These are phyloP conservation scores for Frankliniella intonsa DNA, from an alignment of 2,888 invertebrate species.

Conservation along the genomic window DNA sequence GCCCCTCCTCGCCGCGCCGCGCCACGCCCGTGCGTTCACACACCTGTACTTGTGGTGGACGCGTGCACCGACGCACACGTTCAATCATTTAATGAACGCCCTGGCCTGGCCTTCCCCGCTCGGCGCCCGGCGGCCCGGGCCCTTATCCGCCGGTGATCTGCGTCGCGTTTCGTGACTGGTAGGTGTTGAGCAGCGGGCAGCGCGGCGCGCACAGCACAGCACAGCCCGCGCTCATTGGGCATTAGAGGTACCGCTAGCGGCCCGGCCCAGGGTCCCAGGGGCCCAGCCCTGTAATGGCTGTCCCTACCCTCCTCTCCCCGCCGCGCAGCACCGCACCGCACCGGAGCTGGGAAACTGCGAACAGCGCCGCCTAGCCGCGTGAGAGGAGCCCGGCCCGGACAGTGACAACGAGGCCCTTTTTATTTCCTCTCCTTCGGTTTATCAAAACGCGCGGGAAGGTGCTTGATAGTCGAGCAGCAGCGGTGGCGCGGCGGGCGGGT, in stretches of 20 bases:
- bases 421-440: too few relatives aligned
- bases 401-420: too few relatives aligned
- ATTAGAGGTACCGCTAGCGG: too few relatives aligned
- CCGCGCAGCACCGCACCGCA: neutral
- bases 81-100: conserved; percentile 23
- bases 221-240: neutral
- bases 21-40: too few relatives aligned
- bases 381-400: too few relatives aligned
- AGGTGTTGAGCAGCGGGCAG: conserved; percentile 17
- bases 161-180: conserved; percentile 23
- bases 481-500: too few relatives aligned
- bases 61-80: conserved; percentile 12
- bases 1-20: too few relatives aligned
- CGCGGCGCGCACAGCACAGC: neutral
- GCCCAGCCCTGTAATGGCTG: neutral
- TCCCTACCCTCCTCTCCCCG: neutral
- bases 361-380: too few relatives aligned
- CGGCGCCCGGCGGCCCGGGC: neutral
- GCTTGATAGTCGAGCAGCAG: too few relatives aligned
- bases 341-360: neutral
- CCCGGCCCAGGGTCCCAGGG: too few relatives aligned
- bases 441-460: too few relatives aligned
- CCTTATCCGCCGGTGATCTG: conserved; percentile 10
- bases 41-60: too few relatives aligned
- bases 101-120: neutral